A percentile compares a stretch with the other conserved stretches of the same genome.
Evolutionary conservation across 2,797 vertebrate species (phyloP).

Genomic region (Acanthurus tractus): DNA sequence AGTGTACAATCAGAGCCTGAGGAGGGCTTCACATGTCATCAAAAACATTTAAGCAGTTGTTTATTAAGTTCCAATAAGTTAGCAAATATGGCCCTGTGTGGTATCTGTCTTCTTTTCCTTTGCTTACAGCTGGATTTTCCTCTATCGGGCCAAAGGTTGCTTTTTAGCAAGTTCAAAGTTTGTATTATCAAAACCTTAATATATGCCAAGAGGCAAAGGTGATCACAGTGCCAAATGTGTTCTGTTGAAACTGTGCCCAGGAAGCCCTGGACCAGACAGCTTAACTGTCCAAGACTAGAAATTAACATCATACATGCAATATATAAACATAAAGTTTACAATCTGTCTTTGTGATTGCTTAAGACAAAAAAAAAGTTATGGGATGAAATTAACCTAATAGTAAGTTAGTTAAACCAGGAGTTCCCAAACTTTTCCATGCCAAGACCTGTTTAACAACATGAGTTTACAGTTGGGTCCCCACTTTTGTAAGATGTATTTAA

Average conservation of each 20-base stretch:
- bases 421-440: no score
- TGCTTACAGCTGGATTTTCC: slow-evolving; percentile 34
- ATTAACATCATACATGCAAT: slow-evolving; percentile 2
- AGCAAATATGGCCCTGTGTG: slow-evolving; percentile 2
- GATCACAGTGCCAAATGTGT: slow-evolving; percentile 37
- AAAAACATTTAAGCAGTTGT: slow-evolving; percentile 44
- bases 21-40: slow-evolving; percentile 35
- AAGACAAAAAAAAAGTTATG: slow-evolving; percentile 8
- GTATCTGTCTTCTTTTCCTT: slow-evolving; percentile 25
- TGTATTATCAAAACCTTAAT: slow-evolving; percentile 27
- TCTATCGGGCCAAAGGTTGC: slow-evolving; percentile 13
- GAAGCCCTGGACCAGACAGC: background rate
- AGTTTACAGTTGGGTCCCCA: no score
- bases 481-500: no score
- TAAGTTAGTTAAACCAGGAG: no score
- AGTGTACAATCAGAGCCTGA: slow-evolving; percentile 39
- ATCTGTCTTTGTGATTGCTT: background rate
- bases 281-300: background rate
- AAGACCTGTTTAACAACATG: no score
- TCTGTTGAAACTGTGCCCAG: slow-evolving; percentile 19
- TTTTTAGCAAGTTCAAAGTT: slow-evolving; percentile 40
- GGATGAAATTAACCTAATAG: background rate
- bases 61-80: slow-evolving; percentile 39
- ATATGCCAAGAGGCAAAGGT: slow-evolving; percentile 50
- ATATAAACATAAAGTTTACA: background rate